Conservation (phyloP, 1,140 invertebrate genomes). For the Alviniconcha marisindica region DNA sequence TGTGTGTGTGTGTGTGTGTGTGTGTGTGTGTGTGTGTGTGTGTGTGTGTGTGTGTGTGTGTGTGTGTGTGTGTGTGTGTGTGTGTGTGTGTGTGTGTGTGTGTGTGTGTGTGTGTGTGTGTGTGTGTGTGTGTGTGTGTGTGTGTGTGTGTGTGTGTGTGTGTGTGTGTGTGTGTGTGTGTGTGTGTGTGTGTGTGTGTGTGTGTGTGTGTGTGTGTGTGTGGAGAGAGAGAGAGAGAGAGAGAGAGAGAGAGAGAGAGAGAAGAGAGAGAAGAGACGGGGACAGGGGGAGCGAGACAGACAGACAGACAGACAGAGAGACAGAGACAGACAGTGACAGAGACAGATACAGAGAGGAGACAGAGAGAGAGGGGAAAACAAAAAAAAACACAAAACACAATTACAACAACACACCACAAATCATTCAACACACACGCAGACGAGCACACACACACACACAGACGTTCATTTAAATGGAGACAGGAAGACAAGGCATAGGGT, state of each 20-base stretch:
- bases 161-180: background rate
- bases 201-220: background rate
- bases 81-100: constrained; percentile 14
- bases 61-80: background rate
- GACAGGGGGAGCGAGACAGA: background rate
- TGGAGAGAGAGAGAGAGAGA: background rate
- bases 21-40: too few relatives aligned
- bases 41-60: too few relatives aligned
- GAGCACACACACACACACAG: too few relatives aligned
- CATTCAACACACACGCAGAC: too few relatives aligned
- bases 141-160: background rate
- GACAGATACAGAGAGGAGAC: background rate
- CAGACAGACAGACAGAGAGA: background rate
- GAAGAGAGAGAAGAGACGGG: background rate
- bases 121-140: background rate
- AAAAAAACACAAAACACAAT: too few relatives aligned
- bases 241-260: constrained; percentile 7
- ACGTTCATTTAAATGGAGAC: too few relatives aligned
- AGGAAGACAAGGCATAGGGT: too few relatives aligned
- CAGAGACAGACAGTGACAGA: background rate
- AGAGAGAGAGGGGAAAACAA: background rate
- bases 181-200: background rate
- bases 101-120: background rate
- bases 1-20: too few relatives aligned
- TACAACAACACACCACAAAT: too few relatives aligned